Percentiles rank a stretch among this genome's conserved stretches.
Conservation (phyloP, 2,797 vertebrate species). For the Pagetopsis macropterus region DNA sequence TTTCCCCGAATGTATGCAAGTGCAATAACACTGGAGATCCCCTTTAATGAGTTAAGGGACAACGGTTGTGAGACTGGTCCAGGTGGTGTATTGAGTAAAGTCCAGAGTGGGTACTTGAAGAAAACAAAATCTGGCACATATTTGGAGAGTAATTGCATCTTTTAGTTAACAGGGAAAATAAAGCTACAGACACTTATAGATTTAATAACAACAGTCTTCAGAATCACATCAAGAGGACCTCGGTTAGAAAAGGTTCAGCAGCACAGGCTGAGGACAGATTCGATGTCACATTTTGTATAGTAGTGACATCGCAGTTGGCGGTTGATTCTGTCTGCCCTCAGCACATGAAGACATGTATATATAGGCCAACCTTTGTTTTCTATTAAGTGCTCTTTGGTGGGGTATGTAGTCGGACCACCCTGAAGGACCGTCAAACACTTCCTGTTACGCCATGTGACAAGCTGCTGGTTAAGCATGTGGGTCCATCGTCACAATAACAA, state of each 20-base stretch:
- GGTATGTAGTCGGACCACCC: slow-evolving; percentile 22
- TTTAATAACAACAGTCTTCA: slow-evolving; percentile 60
- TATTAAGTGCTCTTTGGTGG: slow-evolving; percentile 49
- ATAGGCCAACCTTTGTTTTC: slow-evolving; percentile 4
- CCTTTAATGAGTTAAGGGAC: background rate
- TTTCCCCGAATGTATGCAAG: background rate
- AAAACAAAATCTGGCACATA: slow-evolving; percentile 14
- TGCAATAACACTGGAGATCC: background rate
- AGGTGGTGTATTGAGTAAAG: background rate
- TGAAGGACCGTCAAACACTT: slow-evolving; percentile 27
- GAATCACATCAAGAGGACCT: slow-evolving; percentile 43
- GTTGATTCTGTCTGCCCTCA: slow-evolving; percentile 13
- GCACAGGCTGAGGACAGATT: slow-evolving; percentile 47
- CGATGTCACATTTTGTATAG: slow-evolving; percentile 5
- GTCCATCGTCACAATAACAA: slow-evolving; percentile 59
- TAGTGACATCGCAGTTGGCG: slow-evolving; percentile 15
- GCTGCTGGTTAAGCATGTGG: slow-evolving; percentile 45
- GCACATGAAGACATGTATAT: slow-evolving; percentile 22
- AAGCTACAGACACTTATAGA: slow-evolving; percentile 64
- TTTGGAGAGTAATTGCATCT: slow-evolving; percentile 52
- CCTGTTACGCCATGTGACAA: slow-evolving; percentile 6
- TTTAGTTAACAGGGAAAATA: slow-evolving; percentile 64
- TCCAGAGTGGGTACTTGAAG: background rate
- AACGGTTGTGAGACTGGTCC: background rate
- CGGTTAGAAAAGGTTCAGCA: slow-evolving; percentile 50